Base-by-base conservation (phyloP, 2,888 invertebrate genomes). In the Drosophila pseudotakahashii region DNA sequence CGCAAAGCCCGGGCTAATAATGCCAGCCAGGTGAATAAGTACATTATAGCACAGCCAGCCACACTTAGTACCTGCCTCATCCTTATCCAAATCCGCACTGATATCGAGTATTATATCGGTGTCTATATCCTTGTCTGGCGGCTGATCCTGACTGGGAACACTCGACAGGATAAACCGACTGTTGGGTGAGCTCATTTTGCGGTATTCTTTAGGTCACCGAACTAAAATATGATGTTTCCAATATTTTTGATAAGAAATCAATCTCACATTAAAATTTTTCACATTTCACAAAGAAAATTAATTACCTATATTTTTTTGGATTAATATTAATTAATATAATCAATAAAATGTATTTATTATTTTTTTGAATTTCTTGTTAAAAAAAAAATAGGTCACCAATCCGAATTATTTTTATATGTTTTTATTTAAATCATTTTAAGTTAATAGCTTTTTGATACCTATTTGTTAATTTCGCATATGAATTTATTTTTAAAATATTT, bases 31-130 rank as follows among this genome's bases (percentile, higher is more conserved):
- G 7, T 9, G 9, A 16, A 30, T 16, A 3, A 26, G 30, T 30
- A 30, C 7, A 7, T 7, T 30, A 7, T 4, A 14, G 9, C n/a
- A 4, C 37, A 9, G 10, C 6, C 1, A 7, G 30, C 39, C 37
- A 42, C 42, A 53, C 10, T 47, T 60, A 77, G 79, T 84, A 81
- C 81, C 84, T 81, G 81, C 84, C 81, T 84, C 64, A 62, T 58
- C 76, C 81, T 67, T 47, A 45, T 37, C 53, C 64, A 39, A 16
- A 13, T 37, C 39, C 61, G 19, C 19, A 19, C 19, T 19, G 19
- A 19, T 19, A 19, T 19, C 19, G 19, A 30, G 60, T 11, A 50
- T 32, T 4, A 36, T 13, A 4, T 48, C 52, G n/a, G n/a, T 47
- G 11, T 61, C 44, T 2, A 11, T 16, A 23, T 47, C 44, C 0